Evolutionary conservation across 2,797 vertebrate genomes (phyloP).

Genomic region (Falco columbarius): DNA sequence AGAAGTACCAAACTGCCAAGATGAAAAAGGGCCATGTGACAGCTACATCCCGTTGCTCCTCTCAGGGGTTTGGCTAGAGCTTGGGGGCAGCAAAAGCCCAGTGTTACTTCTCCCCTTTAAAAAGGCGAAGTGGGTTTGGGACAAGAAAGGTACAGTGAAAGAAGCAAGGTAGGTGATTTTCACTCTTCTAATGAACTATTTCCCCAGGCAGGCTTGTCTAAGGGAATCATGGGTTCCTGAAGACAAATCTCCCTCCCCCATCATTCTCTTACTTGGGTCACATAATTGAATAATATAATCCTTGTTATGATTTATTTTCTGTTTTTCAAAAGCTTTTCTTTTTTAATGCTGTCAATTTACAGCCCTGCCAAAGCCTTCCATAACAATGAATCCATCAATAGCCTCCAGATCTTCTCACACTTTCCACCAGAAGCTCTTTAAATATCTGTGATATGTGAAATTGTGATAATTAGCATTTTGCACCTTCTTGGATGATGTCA

Average conservation of each 20-base stretch:
- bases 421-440: slow-evolving; percentile 22
- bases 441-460: not conserved
- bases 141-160: not conserved
- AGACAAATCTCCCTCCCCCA: not conserved
- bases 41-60: not conserved
- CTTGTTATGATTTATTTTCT: not conserved
- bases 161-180: not conserved
- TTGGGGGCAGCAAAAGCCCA: not conserved
- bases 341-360: not conserved
- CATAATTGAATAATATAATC: not conserved
- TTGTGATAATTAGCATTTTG: not conserved
- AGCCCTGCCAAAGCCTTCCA: not conserved
- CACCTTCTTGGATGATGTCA: not conserved
- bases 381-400: not conserved
- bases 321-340: not conserved
- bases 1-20: not conserved
- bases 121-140: not conserved
- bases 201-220: not conserved
- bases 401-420: slow-evolving; percentile 13
- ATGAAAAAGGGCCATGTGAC: not conserved
- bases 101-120: not conserved
- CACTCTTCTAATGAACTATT: not conserved
- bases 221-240: not conserved
- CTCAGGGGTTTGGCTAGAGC: not conserved
- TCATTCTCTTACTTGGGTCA: not conserved